Base-by-base conservation (phyloP, 2,888 invertebrate species). In the Cephus nigrinus region DNA sequence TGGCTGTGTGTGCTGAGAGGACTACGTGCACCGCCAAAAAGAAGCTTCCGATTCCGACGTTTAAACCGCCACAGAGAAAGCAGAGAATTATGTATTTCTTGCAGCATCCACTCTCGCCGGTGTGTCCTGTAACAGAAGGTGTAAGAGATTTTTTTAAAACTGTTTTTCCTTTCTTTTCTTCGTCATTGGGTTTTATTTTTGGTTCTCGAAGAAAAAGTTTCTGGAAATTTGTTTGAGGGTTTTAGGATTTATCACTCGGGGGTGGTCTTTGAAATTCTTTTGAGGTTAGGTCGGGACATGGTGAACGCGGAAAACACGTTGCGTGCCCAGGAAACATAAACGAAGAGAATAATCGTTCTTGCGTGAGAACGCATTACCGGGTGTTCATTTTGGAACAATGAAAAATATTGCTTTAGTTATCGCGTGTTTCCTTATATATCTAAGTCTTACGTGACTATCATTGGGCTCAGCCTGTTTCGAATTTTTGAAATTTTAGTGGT, bases 21-120 rank as follows among this genome's bases (percentile, higher is more conserved):
- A 96, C 93, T 88, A 96, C 95, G 90, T 96, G 96, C 82, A 97
- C 95, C 1, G 96, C 95, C 11, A 96, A 94, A 89, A 96, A 94
- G 80, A 97, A 93, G 30, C 95, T 95, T 23, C 97, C 97, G 80
- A 97, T 93, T 40, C 96, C 94, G 4, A 96, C 95, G 4, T 96
- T 95, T 79, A 96, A 92, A 9, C 96, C 95, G 0, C 97, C 96
- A 88, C 97, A 97, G 3, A 96, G 95, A 83, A 96, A 96, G 88
- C 96, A 96, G 93, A 96, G 95, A 92, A 96, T 95, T 75, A 96
- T 96, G 92, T 97, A 96, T 92, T 96, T 96, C 86, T 91, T 91
- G 86, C 91, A 91, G 82, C 91, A 91, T 73, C 88, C 88, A 74
- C 88, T 88, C 78, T 88, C 90, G 12, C 88, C 87, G 4, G 78